phyloP scores from a whole-genome alignment of 2,113 vertebrate genomes.

The Ctenomys sociabilis region DNA sequence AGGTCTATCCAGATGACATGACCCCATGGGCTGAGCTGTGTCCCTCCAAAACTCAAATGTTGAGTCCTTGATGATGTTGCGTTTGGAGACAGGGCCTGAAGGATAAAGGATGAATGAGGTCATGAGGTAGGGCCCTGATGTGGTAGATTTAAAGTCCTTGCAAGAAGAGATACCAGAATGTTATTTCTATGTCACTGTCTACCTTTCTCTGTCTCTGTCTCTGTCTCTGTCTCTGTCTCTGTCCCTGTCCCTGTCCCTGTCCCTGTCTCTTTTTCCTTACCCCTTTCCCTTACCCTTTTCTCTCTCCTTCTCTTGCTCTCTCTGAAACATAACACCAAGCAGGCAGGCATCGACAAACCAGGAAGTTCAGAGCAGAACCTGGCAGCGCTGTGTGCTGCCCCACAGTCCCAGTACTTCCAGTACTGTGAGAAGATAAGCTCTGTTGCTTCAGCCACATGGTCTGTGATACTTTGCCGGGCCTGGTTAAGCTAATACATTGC shows the following conservation, averaged over 20 bases:
- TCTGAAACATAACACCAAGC: background rate
- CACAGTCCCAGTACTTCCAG: background rate
- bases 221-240: background rate
- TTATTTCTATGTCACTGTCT: background rate
- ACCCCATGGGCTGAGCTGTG: background rate
- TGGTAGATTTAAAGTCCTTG: background rate
- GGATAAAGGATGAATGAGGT: background rate
- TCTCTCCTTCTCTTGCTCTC: background rate
- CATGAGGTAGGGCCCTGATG: background rate
- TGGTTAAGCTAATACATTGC: background rate
- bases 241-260: too few species aligned
- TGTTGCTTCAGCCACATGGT: background rate
- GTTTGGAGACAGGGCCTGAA: background rate
- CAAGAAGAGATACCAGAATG: background rate
- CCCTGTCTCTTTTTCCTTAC: too few species aligned
- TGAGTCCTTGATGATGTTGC: background rate
- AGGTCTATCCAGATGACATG: background rate
- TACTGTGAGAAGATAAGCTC: background rate
- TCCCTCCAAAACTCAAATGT: background rate
- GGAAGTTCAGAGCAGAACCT: background rate
- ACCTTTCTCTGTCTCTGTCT: background rate
- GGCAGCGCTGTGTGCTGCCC: background rate
- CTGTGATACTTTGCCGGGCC: background rate
- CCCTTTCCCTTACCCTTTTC: too few species aligned
- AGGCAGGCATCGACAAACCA: background rate